These are phyloP conservation scores for Crossocerus cetratus DNA, from an alignment of 2,888 invertebrate genomes.

Conservation along the genomic window DNA sequence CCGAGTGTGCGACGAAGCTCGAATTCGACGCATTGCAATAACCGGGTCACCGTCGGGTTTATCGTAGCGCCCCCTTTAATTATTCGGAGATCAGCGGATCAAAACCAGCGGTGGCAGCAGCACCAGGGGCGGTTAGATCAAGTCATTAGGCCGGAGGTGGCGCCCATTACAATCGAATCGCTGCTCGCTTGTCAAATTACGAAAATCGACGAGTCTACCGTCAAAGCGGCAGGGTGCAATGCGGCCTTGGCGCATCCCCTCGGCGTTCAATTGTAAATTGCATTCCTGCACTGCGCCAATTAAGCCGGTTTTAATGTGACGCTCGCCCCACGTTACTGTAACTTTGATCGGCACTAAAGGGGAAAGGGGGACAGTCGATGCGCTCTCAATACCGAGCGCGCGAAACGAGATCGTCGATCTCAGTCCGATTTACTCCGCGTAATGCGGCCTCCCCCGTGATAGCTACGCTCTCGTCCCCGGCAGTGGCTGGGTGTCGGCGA, in stretches of 20 bases:
- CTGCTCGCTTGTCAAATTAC: background rate
- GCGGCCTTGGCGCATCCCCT: background rate
- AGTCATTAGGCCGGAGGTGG: no score
- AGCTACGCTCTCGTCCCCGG: constrained; percentile 24
- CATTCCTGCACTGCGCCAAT: constrained; percentile 37
- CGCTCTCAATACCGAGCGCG: background rate
- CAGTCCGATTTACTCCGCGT: constrained; percentile 45
- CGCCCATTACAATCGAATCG: no score
- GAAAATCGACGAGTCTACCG: constrained; percentile 8
- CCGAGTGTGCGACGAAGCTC: no score
- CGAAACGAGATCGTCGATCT: constrained; percentile 45
- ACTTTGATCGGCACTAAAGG: constrained; percentile 31
- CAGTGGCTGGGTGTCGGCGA: no score
- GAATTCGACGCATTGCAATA: no score
- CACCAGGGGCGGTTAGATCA: no score
- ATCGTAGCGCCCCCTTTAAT: no score
- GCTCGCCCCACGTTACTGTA: constrained; percentile 21
- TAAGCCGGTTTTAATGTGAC: constrained; percentile 40
- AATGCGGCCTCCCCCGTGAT: constrained; percentile 37
- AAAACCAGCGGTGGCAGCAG: no score
- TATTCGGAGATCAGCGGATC: no score
- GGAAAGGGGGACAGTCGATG: constrained; percentile 23
- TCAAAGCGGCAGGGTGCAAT: background rate
- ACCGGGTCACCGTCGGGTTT: no score
- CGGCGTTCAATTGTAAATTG: constrained; percentile 12